phyloP scores from a whole-genome alignment of 1,140 invertebrate species.

The Tetramorium alpestre region DNA sequence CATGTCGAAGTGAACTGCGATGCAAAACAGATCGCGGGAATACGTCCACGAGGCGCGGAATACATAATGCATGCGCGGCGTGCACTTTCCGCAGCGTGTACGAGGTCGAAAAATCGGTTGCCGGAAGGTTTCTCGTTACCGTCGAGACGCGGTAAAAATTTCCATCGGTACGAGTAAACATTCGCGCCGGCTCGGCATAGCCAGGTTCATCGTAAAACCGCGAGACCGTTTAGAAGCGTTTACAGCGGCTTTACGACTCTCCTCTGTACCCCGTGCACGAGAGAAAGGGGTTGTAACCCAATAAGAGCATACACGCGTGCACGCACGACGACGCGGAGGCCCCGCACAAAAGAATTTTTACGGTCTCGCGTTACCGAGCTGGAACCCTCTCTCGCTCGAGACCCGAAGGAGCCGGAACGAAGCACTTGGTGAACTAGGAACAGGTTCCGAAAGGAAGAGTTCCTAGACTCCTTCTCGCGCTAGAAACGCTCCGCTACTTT shows the following conservation, averaged over 20 bases:
- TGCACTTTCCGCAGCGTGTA: not conserved
- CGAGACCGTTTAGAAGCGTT: slow-evolving; percentile 60
- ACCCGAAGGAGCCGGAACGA: not conserved
- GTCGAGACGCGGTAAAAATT: slow-evolving; percentile 39
- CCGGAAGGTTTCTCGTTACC: slow-evolving; percentile 56
- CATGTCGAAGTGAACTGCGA: not conserved
- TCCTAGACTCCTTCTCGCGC: not conserved
- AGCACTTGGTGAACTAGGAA: slow-evolving; percentile 13
- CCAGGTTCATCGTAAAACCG: slow-evolving; percentile 49
- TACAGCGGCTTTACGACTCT: slow-evolving; percentile 62
- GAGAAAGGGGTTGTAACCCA: slow-evolving; percentile 52
- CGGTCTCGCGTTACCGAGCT: slow-evolving; percentile 43
- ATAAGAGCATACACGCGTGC: slow-evolving; percentile 47
- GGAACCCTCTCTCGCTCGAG: not conserved
- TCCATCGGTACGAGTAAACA: slow-evolving; percentile 46
- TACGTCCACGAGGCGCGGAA: not conserved
- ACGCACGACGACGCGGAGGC: slow-evolving; percentile 35
- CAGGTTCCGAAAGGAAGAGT: slow-evolving; percentile 46
- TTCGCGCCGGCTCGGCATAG: slow-evolving; percentile 18
- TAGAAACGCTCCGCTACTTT: slow-evolving; percentile 52
- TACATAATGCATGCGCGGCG: slow-evolving; percentile 44
- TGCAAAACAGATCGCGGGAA: slow-evolving; percentile 25
- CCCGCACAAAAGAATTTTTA: slow-evolving; percentile 60
- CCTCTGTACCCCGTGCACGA: not conserved
- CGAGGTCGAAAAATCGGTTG: slow-evolving; percentile 55